Conservation (phyloP, 2,888 invertebrate species). For the Apamea sordens region DNA sequence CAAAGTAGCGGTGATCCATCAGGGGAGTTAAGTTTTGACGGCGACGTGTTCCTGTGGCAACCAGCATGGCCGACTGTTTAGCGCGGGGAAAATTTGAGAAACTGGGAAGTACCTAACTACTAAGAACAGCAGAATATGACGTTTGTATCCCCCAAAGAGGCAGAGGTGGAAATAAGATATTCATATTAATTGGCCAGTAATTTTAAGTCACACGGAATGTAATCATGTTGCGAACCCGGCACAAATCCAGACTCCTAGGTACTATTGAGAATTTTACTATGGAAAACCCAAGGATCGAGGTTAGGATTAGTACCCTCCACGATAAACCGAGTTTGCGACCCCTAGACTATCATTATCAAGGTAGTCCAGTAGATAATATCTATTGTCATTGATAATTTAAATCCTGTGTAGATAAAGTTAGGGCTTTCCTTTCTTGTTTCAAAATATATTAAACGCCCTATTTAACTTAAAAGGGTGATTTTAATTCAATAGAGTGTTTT, state of each 20-base stretch:
- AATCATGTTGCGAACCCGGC: neutral
- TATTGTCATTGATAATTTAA: neutral
- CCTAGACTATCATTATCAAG: no score
- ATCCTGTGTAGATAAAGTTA: neutral
- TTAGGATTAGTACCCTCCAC: neutral
- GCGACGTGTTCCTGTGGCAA: conserved; percentile 52
- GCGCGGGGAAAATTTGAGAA: conserved; percentile 16
- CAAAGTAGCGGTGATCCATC: conserved; percentile 62
- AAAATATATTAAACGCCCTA: conserved; percentile 54
- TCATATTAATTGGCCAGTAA: no score
- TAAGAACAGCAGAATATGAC: neutral
- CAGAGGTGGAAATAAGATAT: neutral
- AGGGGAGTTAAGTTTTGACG: conserved; percentile 57
- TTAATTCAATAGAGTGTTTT: conserved; percentile 71
- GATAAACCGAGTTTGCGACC: neutral
- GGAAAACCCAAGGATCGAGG: neutral
- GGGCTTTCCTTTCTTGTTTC: conserved; percentile 42
- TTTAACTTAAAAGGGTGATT: conserved; percentile 69
- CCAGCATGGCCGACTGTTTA: conserved; percentile 57
- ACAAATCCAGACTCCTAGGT: neutral
- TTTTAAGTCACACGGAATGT: neutral
- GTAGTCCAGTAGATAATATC: neutral
- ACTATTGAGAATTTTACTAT: neutral
- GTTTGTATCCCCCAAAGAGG: neutral
- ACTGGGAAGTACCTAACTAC: conserved; percentile 12